phyloP scores from a whole-genome alignment of 2,797 vertebrate species.

The Xiphophorus birchmanni region DNA sequence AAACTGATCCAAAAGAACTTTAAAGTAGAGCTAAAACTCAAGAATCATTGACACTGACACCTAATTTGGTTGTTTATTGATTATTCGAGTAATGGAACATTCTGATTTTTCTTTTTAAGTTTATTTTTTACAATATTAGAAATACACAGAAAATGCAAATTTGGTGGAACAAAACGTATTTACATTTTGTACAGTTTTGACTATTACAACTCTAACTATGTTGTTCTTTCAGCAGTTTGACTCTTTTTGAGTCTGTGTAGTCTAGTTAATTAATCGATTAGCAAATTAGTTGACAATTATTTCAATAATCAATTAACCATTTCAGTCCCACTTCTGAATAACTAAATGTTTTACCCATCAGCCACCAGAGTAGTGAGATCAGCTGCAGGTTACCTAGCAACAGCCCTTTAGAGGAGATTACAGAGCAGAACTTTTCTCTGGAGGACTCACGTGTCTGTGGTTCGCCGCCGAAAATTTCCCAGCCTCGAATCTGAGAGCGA shows the following conservation, averaged over 20 bases:
- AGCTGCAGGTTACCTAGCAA: not conserved
- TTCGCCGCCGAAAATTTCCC: slow-evolving; percentile 95
- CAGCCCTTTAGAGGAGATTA: not conserved
- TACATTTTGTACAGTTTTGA: no score
- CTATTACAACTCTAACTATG: no score
- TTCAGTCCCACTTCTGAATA: not conserved
- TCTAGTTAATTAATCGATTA: no score
- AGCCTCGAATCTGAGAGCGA: slow-evolving; percentile 95
- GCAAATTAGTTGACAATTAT: no score
- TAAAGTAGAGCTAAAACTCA: not conserved
- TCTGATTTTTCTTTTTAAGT: no score
- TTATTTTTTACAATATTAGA: no score
- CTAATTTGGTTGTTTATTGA: not conserved
- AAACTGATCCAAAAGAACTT: not conserved
- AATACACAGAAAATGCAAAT: no score
- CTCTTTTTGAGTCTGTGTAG: no score
- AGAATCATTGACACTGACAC: not conserved
- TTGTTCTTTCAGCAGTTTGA: no score
- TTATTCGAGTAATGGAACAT: no score
- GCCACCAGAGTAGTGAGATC: not conserved
- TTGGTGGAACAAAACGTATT: no score
- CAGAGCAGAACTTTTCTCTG: not conserved
- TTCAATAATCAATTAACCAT: no score
- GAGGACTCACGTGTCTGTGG: slow-evolving; percentile 85
- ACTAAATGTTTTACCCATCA: not conserved